Base-by-base conservation (phyloP, 2,113 vertebrate genomes). In the Symphodus melops region DNA sequence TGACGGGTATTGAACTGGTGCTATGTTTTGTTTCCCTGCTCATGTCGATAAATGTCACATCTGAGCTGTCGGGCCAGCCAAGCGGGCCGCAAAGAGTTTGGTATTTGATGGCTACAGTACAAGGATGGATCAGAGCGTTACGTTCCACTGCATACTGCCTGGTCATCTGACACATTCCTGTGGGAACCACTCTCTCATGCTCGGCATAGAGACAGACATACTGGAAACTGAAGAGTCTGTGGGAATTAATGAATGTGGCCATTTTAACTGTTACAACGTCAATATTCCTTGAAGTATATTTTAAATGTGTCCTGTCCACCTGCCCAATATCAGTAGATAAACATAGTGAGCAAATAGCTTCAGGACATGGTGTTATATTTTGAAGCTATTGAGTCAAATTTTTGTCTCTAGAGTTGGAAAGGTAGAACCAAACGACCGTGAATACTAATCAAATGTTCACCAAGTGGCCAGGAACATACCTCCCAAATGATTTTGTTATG, bases 141-240 rank as follows among this genome's bases (percentile, higher is more conserved):
- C 39, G 60, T 77, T 88, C 59, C 68, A 60, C 69, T 77, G 67
- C 54, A 49, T 57, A 63, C 56, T 58, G 72, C 73, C 60, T 28
- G 71, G 84, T 87, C 77, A 78, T 51, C 66, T 87, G 80, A 86
- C 73, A 76, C 82, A 85, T 82, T 91, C 78, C 85, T 79, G 65
- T 64, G 83, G 63, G 69, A 86, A 64, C 51, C 20, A 52, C 56
- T 61, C 42, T 42, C 36, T 68, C 49, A 20, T 60, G 63, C 54
- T 8, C 4, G 42, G 44, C n/a, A 68, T 57, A 28, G 72, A 4
- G 57, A 36, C 14, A 67, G 25, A n/a, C 23, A 67, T 16, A 9
- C 55, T 48, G 17, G 74, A 59, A 51, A 23, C 55, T 48, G 49
- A 42, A 55, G 21, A 39, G 56, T 25, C 20, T 20, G 13, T 20